A percentile compares a stretch with the other conserved stretches of the same genome.
phyloP scores from a whole-genome alignment of 2,113 vertebrate species.

The Guaruba guarouba region DNA sequence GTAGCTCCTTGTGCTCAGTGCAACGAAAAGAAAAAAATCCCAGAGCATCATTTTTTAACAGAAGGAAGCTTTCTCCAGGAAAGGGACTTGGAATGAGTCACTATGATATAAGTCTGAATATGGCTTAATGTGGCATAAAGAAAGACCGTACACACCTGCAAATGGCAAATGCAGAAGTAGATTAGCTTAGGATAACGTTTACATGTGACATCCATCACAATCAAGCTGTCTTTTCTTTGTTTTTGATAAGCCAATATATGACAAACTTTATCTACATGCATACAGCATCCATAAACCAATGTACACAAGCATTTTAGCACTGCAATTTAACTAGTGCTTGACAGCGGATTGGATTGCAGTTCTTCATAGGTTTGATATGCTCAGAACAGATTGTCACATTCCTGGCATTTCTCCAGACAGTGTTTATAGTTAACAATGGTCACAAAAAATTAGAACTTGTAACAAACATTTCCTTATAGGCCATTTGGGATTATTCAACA shows the following conservation, averaged over 20 bases:
- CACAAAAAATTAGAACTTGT: background rate
- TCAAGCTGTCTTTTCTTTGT: slow-evolving; percentile 25
- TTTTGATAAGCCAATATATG: slow-evolving; percentile 37
- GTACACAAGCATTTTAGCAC: background rate
- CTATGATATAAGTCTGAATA: background rate
- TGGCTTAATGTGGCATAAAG: slow-evolving; percentile 15
- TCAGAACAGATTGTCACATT: slow-evolving; percentile 27
- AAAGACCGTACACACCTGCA: background rate
- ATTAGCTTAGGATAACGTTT: slow-evolving; percentile 27
- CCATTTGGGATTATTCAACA: background rate
- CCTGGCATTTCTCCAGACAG: slow-evolving; percentile 29
- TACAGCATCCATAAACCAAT: slow-evolving; percentile 7
- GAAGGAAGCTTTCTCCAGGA: background rate
- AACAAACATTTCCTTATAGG: slow-evolving; percentile 10
- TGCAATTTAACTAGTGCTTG: slow-evolving; percentile 15
- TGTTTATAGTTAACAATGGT: slow-evolving; percentile 23
- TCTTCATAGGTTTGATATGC: slow-evolving; percentile 10
- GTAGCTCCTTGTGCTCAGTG: background rate
- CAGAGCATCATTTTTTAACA: background rate
- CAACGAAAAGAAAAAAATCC: background rate
- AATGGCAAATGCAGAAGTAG: slow-evolving; percentile 17
- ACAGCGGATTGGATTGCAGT: background rate
- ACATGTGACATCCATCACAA: slow-evolving; percentile 47
- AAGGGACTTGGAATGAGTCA: background rate
- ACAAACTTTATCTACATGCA: background rate